phyloP scores from a whole-genome alignment of 1,140 invertebrate genomes.

The Polypedilum pembai region DNA sequence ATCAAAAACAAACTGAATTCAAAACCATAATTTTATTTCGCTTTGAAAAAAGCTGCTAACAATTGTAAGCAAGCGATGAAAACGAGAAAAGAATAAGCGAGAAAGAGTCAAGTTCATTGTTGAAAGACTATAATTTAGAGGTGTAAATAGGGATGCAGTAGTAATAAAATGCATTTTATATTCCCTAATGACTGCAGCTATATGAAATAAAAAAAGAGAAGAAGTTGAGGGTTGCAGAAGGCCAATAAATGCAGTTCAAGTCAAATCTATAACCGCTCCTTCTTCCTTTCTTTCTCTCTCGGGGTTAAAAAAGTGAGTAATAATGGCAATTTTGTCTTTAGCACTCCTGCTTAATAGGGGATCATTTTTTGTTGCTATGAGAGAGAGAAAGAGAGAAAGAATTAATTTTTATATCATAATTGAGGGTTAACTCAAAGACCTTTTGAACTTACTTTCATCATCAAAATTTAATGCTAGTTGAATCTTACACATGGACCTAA shows the following conservation, averaged over 20 bases:
- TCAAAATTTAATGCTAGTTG: slow-evolving; percentile 23
- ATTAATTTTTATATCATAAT: slow-evolving; percentile 28
- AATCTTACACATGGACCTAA: neutral
- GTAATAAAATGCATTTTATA: neutral
- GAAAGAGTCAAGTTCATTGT: neutral
- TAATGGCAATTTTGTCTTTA: slow-evolving; percentile 26
- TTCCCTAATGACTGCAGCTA: slow-evolving; percentile 6
- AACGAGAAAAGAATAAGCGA: too few relatives aligned
- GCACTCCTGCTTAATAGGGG: neutral
- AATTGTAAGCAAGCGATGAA: too few relatives aligned
- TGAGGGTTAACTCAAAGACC: neutral
- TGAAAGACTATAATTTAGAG: slow-evolving; percentile 27
- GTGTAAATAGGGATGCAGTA: slow-evolving; percentile 24
- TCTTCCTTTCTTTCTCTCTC: too few relatives aligned
- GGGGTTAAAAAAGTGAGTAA: neutral
- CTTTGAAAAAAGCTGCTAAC: too few relatives aligned
- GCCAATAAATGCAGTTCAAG: neutral
- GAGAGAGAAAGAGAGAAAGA: neutral
- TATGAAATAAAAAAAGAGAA: neutral
- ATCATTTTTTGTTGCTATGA: neutral
- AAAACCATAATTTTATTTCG: too few relatives aligned
- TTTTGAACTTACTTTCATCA: neutral
- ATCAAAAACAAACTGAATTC: too few relatives aligned
- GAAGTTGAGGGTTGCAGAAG: neutral
- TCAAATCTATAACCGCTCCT: too few relatives aligned